Percentiles rank a stretch among this genome's conserved stretches.
Conservation (phyloP, 2,888 invertebrate genomes). For the Empis livida region DNA sequence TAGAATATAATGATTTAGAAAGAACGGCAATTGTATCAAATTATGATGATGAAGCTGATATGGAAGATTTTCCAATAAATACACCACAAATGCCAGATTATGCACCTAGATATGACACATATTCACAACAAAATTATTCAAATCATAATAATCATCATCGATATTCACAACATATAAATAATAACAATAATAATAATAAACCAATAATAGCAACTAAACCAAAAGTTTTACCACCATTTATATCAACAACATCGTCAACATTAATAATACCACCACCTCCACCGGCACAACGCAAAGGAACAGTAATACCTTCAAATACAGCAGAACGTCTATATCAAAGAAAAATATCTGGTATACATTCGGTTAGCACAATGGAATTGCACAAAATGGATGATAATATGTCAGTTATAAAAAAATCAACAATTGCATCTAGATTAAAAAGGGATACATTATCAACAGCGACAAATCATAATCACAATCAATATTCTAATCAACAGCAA, state of each 20-base stretch:
- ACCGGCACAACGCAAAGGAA: slow-evolving; percentile 17
- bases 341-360: slow-evolving; percentile 19
- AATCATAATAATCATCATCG: not conserved
- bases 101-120: slow-evolving; percentile 16
- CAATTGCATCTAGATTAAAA: slow-evolving; percentile 15
- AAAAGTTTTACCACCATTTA: slow-evolving; percentile 4
- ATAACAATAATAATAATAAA: not conserved
- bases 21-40: slow-evolving; percentile 30
- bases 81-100: slow-evolving; percentile 21
- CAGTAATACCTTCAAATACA: slow-evolving; percentile 22
- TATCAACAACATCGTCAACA: slow-evolving; percentile 2
- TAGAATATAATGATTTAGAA: slow-evolving; percentile 23
- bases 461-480: slow-evolving; percentile 4
- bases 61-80: slow-evolving; percentile 35
- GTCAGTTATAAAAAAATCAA: slow-evolving; percentile 27
- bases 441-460: slow-evolving; percentile 10
- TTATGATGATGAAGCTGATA: slow-evolving; percentile 32
- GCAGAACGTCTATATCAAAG: slow-evolving; percentile 19
- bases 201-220: slow-evolving; percentile 9
- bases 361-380: slow-evolving; percentile 34
- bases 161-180: not conserved
- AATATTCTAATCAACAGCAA: slow-evolving; percentile 2
- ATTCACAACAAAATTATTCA: slow-evolving; percentile 14
- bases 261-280: slow-evolving; percentile 14
- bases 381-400: slow-evolving; percentile 34